Evolutionary conservation across 2,888 invertebrate genomes (phyloP).

Genomic region (Steinernema scapterisci): DNA sequence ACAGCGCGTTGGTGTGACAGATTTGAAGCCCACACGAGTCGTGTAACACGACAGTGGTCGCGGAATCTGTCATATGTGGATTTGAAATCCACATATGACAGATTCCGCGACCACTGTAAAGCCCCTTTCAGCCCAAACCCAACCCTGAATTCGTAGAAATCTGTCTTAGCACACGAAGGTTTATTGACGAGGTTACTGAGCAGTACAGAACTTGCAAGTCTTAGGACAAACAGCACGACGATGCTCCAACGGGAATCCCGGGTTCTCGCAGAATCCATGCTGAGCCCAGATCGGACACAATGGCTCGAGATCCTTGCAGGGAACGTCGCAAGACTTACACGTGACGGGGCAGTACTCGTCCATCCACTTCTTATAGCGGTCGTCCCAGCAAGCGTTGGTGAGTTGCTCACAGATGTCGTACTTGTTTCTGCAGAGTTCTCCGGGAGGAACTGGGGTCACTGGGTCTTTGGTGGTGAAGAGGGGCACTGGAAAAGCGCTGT

Average conservation of each 20-base stretch:
- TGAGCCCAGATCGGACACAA: background rate
- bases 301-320: background rate
- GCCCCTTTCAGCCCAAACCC: background rate
- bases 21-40: no score
- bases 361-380: background rate
- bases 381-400: background rate
- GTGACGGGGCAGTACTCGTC: background rate
- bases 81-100: no score
- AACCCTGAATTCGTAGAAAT: background rate
- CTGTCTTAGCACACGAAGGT: background rate
- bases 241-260: background rate
- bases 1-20: no score
- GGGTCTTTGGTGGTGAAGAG: no score
- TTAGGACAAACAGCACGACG: background rate
- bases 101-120: no score
- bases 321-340: background rate
- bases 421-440: background rate
- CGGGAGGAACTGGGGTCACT: background rate
- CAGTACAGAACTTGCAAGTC: background rate
- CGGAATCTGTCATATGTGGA: no score
- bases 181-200: background rate
- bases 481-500: no score
- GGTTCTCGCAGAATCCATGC: constrained; percentile 4
- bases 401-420: background rate
- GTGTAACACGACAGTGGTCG: no score